A percentile compares a stretch with the other conserved stretches of the same genome.
Evolutionary conservation across 1,140 invertebrate species (phyloP).

Genomic region (Maniola jurtina): DNA sequence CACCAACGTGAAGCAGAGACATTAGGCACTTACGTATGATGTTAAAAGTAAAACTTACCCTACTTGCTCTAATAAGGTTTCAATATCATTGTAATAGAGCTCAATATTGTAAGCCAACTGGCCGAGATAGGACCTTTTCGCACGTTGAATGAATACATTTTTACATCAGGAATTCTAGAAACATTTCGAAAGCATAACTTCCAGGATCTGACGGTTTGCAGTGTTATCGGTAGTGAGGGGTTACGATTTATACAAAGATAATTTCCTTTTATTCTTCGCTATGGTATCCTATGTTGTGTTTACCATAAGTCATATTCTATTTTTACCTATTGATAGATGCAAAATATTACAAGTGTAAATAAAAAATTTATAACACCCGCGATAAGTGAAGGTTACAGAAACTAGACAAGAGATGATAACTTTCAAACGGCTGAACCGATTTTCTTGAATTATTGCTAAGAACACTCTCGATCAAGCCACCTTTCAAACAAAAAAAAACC

Average conservation of each 20-base stretch:
- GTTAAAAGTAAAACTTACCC: neutral
- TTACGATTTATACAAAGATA: constrained; percentile 14
- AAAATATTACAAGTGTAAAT: no score
- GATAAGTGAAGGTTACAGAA: no score
- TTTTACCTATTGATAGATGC: no score
- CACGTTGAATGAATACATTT: neutral
- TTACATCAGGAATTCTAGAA: constrained; percentile 39
- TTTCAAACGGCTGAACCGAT: no score
- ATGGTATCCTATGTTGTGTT: neutral
- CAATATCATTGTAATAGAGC: neutral
- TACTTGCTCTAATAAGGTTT: neutral
- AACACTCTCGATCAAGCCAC: no score
- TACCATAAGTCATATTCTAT: no score
- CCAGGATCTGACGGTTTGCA: constrained; percentile 33
- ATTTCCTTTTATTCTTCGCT: constrained; percentile 18
- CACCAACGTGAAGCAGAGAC: neutral
- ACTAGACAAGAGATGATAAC: no score
- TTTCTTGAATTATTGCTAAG: no score
- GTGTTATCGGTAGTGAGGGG: constrained; percentile 28
- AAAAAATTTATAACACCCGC: no score
- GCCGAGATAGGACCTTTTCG: neutral
- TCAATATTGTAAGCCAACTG: neutral
- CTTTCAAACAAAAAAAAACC: no score
- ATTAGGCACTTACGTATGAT: constrained; percentile 10
- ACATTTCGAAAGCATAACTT: constrained; percentile 29